These are phyloP conservation scores for Uloborus plumipes DNA, from an alignment of 2,888 invertebrate genomes.

Conservation along the genomic window DNA sequence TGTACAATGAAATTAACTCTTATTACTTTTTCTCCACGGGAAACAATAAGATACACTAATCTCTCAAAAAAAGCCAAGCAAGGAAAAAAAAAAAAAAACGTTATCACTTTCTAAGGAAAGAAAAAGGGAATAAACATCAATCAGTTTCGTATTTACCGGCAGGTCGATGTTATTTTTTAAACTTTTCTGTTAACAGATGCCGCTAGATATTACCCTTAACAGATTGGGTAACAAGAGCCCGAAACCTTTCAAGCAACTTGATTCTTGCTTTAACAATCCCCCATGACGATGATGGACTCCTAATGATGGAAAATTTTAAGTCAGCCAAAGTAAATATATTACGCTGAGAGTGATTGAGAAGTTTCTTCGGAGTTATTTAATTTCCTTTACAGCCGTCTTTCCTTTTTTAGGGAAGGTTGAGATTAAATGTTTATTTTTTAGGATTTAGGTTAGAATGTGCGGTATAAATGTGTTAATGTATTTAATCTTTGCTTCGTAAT, in stretches of 20 bases:
- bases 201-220: constrained; percentile 12
- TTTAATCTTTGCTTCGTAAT: too few species aligned
- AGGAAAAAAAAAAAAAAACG: too few species aligned
- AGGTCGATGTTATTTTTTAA: constrained; percentile 1
- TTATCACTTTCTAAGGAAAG: too few species aligned
- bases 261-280: constrained; percentile 20
- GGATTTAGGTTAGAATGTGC: too few species aligned
- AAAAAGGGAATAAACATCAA: constrained; percentile 17
- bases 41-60: too few species aligned
- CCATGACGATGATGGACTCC: constrained; percentile 6
- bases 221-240: constrained; percentile 24
- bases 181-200: neutral
- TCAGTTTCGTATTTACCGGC: constrained; percentile 29
- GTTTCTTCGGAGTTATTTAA: constrained; percentile 1
- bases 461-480: too few species aligned
- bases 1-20: too few species aligned
- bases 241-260: constrained; percentile 9
- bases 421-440: too few species aligned
- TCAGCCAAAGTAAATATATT: constrained; percentile 19
- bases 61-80: too few species aligned
- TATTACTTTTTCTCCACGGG: too few species aligned
- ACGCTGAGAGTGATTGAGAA: neutral
- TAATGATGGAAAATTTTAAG: constrained; percentile 22
- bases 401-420: too few species aligned
- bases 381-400: neutral